phyloP scores from a whole-genome alignment of 1,140 invertebrate genomes.

The Zaprionus inermis region DNA sequence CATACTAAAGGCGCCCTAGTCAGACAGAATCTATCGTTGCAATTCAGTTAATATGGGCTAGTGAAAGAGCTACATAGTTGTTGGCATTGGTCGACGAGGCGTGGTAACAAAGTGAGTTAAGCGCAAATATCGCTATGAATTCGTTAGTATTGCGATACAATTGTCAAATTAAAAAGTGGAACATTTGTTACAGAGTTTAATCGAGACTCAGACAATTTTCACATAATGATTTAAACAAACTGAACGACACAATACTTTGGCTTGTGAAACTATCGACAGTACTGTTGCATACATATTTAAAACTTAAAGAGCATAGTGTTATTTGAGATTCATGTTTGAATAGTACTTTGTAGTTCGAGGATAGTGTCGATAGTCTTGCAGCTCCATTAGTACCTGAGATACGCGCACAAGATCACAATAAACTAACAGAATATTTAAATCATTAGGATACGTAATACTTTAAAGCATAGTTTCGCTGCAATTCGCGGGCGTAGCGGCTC shows the following conservation, averaged over 20 bases:
- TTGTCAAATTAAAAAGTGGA: not conserved
- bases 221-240: not conserved
- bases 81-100: slow-evolving; percentile 34
- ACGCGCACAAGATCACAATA: slow-evolving; percentile 23
- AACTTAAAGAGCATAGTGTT: not conserved
- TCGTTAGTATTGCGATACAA: slow-evolving; percentile 3
- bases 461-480: slow-evolving; percentile 24
- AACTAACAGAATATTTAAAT: not conserved
- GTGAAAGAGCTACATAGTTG: not conserved
- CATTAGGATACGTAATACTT: slow-evolving; percentile 32
- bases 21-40: slow-evolving; percentile 14
- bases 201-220: not conserved
- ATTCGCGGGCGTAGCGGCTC: not conserved
- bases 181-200: not conserved
- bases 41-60: slow-evolving; percentile 21
- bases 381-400: slow-evolving; percentile 11
- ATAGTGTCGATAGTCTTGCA: not conserved
- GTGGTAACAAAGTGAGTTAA: not conserved
- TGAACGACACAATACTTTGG: not conserved
- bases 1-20: slow-evolving; percentile 23
- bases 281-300: not conserved
- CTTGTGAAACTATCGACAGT: not conserved
- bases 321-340: not conserved
- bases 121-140: not conserved
- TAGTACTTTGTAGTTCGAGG: not conserved